Evolutionary conservation across 2,888 invertebrate genomes (phyloP), one percentile per base, ranked within the genome.

Genomic region (Ametastegia equiseti): DNA sequence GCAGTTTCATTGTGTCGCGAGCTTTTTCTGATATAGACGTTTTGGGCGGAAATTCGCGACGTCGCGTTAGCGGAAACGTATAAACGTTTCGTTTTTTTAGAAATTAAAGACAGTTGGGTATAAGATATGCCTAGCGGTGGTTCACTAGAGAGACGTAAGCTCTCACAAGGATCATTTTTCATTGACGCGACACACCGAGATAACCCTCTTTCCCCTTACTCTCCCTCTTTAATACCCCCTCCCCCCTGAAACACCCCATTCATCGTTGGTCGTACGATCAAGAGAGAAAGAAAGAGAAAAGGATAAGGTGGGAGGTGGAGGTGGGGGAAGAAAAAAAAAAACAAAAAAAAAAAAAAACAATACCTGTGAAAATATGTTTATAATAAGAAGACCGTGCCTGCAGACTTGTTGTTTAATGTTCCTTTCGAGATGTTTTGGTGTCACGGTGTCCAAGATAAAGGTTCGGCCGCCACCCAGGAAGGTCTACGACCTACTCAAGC

Each of bases 131-230:
- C 82, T 84, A n/a, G n/a, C 71, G 80, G 80, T 83, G 84, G 83
- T 83, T 36, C 82, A 57, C 83, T 84, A 84, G 82, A n/a, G n/a
- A 84, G 84, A 84, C 82, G 83, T 42, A 83, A 84, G 84, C 86
- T 89, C 89, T 88, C 90, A 87, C 88, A 88, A 85, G 87, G 89
- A 90, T 90, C 88, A 84, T 87, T 89, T 91, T 90, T 89, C 89
- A 87, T 78, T 81, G 84, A 84, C 86, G 86, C 86, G 87, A 83
- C 85, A 84, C 84, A 85, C 82, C 82, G 84, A 88, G 89, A 90
- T 89, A 89, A 88, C 83, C 86, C 82, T 39, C 39, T 2, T 67
- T 42, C 57, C 11, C 47, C 36, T 60, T n/a, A 47, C 77, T 30
- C 75, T 77, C 82, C 79, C 39, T 54, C 80, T n/a, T n/a, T n/a